Conservation (phyloP, 2,113 vertebrate species). For the Sciurus niger region DNA sequence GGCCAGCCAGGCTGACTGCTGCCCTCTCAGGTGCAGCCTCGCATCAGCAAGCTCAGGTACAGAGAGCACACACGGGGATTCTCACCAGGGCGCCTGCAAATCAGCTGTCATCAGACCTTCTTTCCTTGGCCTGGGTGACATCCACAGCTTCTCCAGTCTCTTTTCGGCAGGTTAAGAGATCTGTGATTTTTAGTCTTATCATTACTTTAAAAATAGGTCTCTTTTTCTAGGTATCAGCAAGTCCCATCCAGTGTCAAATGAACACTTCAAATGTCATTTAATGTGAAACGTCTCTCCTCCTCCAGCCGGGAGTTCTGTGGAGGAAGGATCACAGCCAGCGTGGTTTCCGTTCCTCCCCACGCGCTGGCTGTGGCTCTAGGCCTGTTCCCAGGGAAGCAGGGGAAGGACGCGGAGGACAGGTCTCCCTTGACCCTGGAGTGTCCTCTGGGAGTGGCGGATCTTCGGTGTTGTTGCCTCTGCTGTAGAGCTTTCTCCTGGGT, state of each 20-base stretch:
- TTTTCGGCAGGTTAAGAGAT: slow-evolving; percentile 1
- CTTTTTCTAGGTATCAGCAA: not conserved
- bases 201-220: not conserved
- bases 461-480: not conserved
- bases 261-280: not conserved
- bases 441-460: not conserved
- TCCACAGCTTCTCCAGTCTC: not conserved
- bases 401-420: not conserved
- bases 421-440: not conserved
- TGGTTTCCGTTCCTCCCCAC: not conserved
- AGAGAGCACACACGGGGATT: not conserved
- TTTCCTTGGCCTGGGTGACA: not conserved
- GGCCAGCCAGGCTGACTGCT: not conserved
- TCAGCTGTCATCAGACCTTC: not conserved
- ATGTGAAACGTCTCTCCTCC: not conserved
- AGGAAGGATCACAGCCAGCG: too few species aligned
- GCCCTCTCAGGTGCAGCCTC: not conserved
- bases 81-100: not conserved
- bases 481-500: not conserved
- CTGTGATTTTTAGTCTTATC: not conserved
- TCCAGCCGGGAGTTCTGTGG: not conserved
- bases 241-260: slow-evolving; percentile 5
- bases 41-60: not conserved
- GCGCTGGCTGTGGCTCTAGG: not conserved
- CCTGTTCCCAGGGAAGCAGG: not conserved